Evolutionary conservation across 1,140 invertebrate genomes (phyloP), one percentile per base, ranked within the genome.

Genomic region (Tetramorium parvispinum): DNA sequence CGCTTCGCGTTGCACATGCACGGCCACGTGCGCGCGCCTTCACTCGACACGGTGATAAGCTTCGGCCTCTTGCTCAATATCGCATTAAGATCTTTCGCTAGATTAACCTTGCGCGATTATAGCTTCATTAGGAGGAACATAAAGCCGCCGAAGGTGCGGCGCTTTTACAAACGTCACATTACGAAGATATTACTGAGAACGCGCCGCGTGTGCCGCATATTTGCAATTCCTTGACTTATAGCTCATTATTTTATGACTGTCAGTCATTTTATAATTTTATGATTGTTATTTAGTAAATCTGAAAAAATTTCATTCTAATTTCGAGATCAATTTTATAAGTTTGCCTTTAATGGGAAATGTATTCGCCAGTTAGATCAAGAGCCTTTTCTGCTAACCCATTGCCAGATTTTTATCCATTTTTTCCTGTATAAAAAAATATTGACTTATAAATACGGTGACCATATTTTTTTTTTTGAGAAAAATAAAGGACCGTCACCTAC

Each of bases 51-150:
- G 43, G 21, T 65, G 40, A 85, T 85, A 76, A 85, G 59, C 37
- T n/a, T 59, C 18, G 53, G 59, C 37, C 16, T 85, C 16, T 40
- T 51, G 13, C 49, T 76, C 61, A 49, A 66, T 53, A 78, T 85
- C 18, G 46, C 55, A 85, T 61, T 24, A 66, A 77, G 55, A 78
- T 78, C 57, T 78, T 21, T 51, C 18, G 24, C 18, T 78, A 81
- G 32, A 70, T 70, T 68, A 81, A 70, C 37, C 2, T 27, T 37
- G 24, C 76, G 13, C 18, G 37, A 37, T 76, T 76, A 21, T 76
- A 43, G 73, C 18, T 76, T 76, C 53, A 59, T 43, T 76, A 57
- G 37, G n/a, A 76, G 13, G n/a, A 76, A 24, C 16, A 27, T 24
- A 24, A 57, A 76, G n/a, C 37, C 53, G 51, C 13, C 21, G 24